Evolutionary conservation across 2,113 vertebrate species (phyloP).

Genomic region (Esox niger): DNA sequence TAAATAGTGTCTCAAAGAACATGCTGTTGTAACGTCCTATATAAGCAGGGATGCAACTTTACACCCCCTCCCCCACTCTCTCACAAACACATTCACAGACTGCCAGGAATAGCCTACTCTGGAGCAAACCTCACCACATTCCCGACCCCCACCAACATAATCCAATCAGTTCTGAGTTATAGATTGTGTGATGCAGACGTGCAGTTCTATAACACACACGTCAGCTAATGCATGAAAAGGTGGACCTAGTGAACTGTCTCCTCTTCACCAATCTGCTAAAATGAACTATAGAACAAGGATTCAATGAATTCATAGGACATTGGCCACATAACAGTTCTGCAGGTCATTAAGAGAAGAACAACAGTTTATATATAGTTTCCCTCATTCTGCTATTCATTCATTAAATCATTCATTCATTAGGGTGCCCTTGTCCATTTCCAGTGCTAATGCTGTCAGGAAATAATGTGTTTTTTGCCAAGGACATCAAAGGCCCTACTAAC

Average conservation of each 20-base stretch:
- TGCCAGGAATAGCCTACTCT: conserved; percentile 24
- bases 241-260: no score
- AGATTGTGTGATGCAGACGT: conserved; percentile 33
- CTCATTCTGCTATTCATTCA: conserved; percentile 46
- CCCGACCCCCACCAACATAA: conserved; percentile 44
- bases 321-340: no score
- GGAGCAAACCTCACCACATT: conserved; percentile 22
- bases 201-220: conserved; percentile 4
- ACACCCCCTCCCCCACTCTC: neutral
- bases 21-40: conserved; percentile 27
- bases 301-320: no score
- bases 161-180: conserved; percentile 63
- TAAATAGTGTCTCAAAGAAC: neutral
- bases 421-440: conserved; percentile 46
- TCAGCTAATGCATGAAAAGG: conserved; percentile 10
- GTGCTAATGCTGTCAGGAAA: conserved; percentile 56
- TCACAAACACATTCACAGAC: neutral
- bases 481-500: conserved; percentile 40
- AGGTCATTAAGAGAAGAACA: neutral
- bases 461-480: conserved; percentile 57
- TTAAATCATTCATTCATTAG: conserved; percentile 51
- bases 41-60: conserved; percentile 29
- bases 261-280: no score
- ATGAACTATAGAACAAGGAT: no score
- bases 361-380: neutral